These are phyloP conservation scores for Polypedilum vanderplanki DNA, from an alignment of 1,140 invertebrate genomes.

Conservation along the genomic window DNA sequence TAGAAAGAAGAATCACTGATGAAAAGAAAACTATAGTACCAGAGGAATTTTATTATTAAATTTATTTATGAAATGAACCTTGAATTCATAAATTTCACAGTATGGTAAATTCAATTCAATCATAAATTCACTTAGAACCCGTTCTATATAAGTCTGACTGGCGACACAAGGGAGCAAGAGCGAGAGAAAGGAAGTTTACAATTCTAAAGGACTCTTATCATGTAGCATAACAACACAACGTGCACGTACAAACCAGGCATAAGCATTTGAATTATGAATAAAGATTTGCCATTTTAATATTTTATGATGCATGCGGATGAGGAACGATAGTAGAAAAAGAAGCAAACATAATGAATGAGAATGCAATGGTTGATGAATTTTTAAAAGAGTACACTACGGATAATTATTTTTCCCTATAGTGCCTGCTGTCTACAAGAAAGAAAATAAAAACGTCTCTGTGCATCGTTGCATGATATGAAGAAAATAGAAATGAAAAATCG, in stretches of 20 bases:
- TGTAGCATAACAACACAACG: background rate
- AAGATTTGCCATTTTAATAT: constrained; percentile 14
- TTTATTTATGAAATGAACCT: background rate
- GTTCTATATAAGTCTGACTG: background rate
- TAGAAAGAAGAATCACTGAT: background rate
- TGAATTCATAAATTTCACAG: background rate
- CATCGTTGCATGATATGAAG: background rate
- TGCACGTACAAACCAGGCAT: background rate
- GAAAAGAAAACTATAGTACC: background rate
- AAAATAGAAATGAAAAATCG: background rate
- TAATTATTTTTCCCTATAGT: background rate
- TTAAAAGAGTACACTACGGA: constrained; percentile 8
- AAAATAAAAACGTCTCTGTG: background rate
- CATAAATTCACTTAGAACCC: background rate
- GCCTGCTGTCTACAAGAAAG: too few relatives aligned
- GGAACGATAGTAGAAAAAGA: constrained; percentile 1
- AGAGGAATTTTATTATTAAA: background rate
- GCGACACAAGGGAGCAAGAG: background rate
- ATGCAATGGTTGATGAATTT: constrained; percentile 18
- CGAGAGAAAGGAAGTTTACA: background rate
- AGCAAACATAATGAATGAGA: constrained; percentile 1
- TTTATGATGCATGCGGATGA: constrained; percentile 17
- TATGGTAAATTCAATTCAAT: background rate
- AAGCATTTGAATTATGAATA: constrained; percentile 14
- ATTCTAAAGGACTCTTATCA: background rate